Conservation (phyloP, 2,113 vertebrate species). For the Xenopus tropicalis region DNA sequence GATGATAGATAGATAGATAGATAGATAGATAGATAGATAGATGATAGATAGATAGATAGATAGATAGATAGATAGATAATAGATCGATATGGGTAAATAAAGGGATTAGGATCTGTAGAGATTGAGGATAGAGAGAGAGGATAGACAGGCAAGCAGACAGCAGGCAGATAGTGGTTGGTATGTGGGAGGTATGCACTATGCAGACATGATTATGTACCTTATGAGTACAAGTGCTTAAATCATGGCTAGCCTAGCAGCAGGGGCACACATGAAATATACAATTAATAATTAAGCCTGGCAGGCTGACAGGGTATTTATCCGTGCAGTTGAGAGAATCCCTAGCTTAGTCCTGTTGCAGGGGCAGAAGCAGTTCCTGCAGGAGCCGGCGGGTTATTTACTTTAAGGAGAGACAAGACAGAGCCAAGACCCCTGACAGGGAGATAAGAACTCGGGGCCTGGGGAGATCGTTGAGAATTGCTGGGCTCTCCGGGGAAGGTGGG, state of each 20-base stretch:
- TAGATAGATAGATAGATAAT: no score
- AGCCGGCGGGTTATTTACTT: slow-evolving; percentile 28
- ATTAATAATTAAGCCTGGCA: neutral
- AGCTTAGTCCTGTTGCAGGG: slow-evolving; percentile 1
- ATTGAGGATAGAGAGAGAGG: no score
- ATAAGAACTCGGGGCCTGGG: slow-evolving; percentile 31
- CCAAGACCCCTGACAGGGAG: slow-evolving; percentile 37
- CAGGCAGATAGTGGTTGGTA: no score
- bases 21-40: no score
- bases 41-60: no score
- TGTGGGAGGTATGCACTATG: neutral
- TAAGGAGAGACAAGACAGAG: slow-evolving; percentile 37
- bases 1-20: no score
- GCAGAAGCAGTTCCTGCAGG: slow-evolving; percentile 18
- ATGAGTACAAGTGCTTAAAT: slow-evolving; percentile 25
- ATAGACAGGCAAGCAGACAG: no score
- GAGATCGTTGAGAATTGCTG: neutral
- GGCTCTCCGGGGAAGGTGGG: neutral
- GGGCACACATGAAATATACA: slow-evolving; percentile 17
- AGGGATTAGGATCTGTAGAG: no score
- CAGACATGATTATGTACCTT: neutral
- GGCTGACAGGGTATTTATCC: slow-evolving; percentile 20
- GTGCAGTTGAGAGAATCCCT: slow-evolving; percentile 25
- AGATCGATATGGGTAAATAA: no score
- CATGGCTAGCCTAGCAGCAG: slow-evolving; percentile 1